A percentile compares a stretch with the other conserved stretches of the same genome.
Evolutionary conservation across 2,113 vertebrate species (phyloP).

Genomic region (Oceanodroma tethys): DNA sequence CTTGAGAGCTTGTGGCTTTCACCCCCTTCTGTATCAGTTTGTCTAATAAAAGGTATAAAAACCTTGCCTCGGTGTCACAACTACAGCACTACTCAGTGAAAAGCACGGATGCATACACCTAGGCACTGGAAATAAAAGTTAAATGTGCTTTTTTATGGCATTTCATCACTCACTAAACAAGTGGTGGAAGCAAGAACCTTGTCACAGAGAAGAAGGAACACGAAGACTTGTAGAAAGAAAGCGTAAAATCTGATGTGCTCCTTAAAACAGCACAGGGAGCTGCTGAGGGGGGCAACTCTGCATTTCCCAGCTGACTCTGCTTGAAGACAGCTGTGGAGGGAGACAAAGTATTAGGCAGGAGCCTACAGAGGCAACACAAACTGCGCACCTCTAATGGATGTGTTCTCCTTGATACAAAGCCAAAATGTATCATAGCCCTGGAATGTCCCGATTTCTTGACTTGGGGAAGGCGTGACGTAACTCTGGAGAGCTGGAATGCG

Average conservation of each 20-base stretch:
- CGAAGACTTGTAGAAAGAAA: neutral
- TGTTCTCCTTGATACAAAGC: neutral
- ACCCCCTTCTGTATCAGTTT: neutral
- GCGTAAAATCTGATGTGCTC: neutral
- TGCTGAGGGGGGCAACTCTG: neutral
- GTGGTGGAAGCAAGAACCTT: neutral
- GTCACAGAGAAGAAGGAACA: neutral
- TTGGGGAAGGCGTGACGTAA: neutral
- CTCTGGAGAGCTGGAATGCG: neutral
- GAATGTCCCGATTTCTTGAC: neutral
- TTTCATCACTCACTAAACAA: neutral
- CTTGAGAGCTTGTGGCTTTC: neutral
- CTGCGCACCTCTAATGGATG: neutral
- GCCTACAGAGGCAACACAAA: neutral
- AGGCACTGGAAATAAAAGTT: neutral
- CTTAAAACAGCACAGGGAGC: neutral
- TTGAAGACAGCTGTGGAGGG: neutral
- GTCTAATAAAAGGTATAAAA: neutral
- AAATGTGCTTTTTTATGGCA: neutral
- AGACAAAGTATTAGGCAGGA: neutral
- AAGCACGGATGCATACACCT: neutral
- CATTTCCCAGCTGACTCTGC: neutral
- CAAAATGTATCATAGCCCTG: neutral
- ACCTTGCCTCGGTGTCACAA: neutral
- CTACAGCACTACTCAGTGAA: rapidly evolving